A percentile compares a stretch with the other conserved stretches of the same genome.
These are phyloP conservation scores for Catostomus latipinnis DNA, from an alignment of 2,797 vertebrate species.

Conservation along the genomic window DNA sequence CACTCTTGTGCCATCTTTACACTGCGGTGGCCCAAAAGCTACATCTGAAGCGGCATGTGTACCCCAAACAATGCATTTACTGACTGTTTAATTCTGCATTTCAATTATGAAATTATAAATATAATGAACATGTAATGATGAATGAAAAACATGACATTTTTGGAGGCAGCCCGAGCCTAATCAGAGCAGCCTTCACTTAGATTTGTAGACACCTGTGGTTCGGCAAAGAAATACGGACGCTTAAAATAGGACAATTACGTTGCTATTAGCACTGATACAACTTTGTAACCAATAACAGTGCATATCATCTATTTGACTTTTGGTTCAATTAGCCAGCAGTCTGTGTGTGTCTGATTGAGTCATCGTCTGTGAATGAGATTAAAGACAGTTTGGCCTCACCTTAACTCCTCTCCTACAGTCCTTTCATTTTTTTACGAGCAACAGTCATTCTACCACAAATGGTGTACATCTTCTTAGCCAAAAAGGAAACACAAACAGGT, in stretches of 20 bases:
- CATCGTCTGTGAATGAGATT: conserved; percentile 60
- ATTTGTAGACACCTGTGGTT: not conserved
- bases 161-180: too few species aligned
- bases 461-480: conserved; percentile 68
- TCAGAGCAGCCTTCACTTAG: too few species aligned
- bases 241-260: not conserved
- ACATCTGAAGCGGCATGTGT: too few species aligned
- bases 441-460: conserved; percentile 36
- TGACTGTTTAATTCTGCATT: too few species aligned
- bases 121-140: too few species aligned
- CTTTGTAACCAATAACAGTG: not conserved
- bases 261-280: not conserved
- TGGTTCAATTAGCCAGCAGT: conserved; percentile 7
- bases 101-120: too few species aligned
- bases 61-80: too few species aligned
- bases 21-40: too few species aligned
- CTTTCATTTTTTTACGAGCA: conserved; percentile 4
- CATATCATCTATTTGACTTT: conserved; percentile 8
- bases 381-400: conserved; percentile 47
- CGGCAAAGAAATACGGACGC: not conserved
- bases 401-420: not conserved
- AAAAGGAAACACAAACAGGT: conserved; percentile 72
- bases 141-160: too few species aligned
- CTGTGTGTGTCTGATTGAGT: conserved; percentile 42
- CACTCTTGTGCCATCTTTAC: too few species aligned